Evolutionary conservation across 2,888 invertebrate genomes (phyloP), one percentile per base, ranked within the genome.

Genomic region (Zele albiditarsus): DNA sequence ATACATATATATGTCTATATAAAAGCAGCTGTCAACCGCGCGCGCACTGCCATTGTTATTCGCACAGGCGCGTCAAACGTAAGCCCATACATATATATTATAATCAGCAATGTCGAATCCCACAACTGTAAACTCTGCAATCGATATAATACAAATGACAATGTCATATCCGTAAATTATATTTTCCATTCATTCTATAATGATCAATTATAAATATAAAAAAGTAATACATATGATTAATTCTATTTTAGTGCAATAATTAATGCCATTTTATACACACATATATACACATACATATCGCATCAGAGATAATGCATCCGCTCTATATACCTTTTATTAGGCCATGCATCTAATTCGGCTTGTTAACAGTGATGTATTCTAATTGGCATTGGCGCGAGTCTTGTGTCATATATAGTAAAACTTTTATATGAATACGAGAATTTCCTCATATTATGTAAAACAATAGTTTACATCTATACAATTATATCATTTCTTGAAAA

Each of bases 311-410:
- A 74, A 42, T 46, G 57, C 74, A 74, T 74, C 74, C 74, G 74
- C 53, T 74, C 70, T 70, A 74, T 33, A 46, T 71, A 77, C 76
- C 76, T 74, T 67, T 70, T 70, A 70, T 58, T 74, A 58, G 70
- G 74, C 28, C 65, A 46, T 82, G 83, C 84, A 84, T 84, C 84
- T 84, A 85, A 88, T 88, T 87, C 83, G 85, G 84, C 86, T 88
- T 80, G 88, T 88, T 88, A 87, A 84, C 84, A 77, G 78, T 86
- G 85, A 88, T 88, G 84, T 87, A 85, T 86, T 87, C 87, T 88
- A 88, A 88, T 88, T 88, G 87, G 83, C 80, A 79, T 74, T 74
- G 79, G 70, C 76, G 76, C 80, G 77, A 75, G 76, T 78, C 70
- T 78, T 53, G 67, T n/a, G 38, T 42, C 42, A 70, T 49, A 20